Evolutionary conservation across 2,797 vertebrate species (phyloP).

Genomic region (Lemur catta): DNA sequence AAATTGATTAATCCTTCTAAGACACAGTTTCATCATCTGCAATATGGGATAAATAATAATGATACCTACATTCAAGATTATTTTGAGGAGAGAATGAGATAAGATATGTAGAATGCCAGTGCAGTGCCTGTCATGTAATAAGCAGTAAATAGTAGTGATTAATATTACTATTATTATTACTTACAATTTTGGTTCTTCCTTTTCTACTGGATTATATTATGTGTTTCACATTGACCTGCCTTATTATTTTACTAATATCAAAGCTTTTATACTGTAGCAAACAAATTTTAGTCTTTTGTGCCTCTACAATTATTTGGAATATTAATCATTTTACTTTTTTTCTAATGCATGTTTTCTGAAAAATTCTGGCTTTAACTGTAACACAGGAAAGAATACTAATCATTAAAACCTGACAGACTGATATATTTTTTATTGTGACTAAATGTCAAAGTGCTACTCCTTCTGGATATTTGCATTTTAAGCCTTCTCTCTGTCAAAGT

Average conservation of each 20-base stretch:
- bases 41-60: neutral
- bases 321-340: constrained; percentile 2
- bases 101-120: neutral
- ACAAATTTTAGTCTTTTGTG: neutral
- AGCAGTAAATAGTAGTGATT: neutral
- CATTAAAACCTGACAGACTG: neutral
- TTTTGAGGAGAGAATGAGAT: neutral
- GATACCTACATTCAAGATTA: neutral
- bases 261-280: neutral
- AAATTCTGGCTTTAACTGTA: neutral
- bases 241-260: neutral
- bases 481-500: neutral
- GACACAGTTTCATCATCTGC: neutral
- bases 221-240: neutral
- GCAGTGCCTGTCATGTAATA: neutral
- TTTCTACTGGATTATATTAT: neutral
- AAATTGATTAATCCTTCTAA: neutral
- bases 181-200: neutral
- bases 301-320: neutral
- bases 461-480: neutral
- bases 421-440: neutral
- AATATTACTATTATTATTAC: neutral
- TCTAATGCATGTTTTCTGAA: neutral
- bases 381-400: neutral
- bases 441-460: neutral